Evolutionary conservation across 2,797 vertebrate species (phyloP), one percentile per base, ranked within the genome.

Genomic region (Melanogrammus aeglefinus): DNA sequence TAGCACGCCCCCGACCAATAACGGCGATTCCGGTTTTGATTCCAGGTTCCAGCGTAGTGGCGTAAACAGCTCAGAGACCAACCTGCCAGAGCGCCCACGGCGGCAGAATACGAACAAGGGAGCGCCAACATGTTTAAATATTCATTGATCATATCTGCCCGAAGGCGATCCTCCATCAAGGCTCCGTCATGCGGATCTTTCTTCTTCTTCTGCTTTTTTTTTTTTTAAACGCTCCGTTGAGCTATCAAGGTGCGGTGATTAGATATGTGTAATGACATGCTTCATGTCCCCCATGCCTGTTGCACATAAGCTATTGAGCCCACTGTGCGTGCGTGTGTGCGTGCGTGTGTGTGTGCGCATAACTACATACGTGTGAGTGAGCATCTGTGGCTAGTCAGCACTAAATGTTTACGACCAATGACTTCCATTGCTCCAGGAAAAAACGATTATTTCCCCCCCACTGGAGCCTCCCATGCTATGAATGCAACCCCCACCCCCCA

Each of bases 371-470:
- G 6, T 78, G 77, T 74, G 44, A 38, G 77, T 73, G 44, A 74
- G 73, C 21, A 76, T 41, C 41, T 57, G 51, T n/a, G 51, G 6
- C 51, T 51, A 14, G 14, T 44, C 41, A 44, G 41, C 12, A 18
- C 13, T 57, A 21, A 18, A 57, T n/a, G 51, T 57, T n/a, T 57
- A 57, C 21, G 18, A n/a, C 6, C 18, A n/a, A 57, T n/a, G 18
- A 57, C 51, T 33, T 6, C 69, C 35, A 69, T 29, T n/a, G 31
- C 33, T 57, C 18, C 35, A 16, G 57, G 33, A n/a, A 71, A 71
- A 70, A 78, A 44, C 44, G 47, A 72, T 77, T 85, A 72, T 78
- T 78, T 79, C 83, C 81, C 78, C 36, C 36, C 6, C 75, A 75
- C 75, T 9, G 27, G 78, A 77, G 78, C 24, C 69, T 72, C 73